Conservation (phyloP, 2,113 vertebrate species). For the Alosa alosa region DNA sequence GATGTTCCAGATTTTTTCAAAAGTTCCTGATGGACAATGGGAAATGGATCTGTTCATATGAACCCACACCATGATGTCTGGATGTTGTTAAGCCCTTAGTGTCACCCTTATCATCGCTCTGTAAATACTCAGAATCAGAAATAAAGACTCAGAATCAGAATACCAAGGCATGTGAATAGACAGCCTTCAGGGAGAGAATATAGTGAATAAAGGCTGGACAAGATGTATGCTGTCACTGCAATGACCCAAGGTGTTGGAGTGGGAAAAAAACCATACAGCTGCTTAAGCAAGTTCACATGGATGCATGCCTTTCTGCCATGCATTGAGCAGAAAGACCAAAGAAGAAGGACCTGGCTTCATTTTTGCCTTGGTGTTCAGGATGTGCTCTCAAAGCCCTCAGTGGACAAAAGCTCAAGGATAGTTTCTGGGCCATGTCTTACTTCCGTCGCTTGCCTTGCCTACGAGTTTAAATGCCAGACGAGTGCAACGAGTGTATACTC, state of each 20-base stretch:
- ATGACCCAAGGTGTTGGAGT: not conserved
- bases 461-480: too few species aligned
- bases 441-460: too few species aligned
- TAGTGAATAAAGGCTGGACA: constrained; percentile 5
- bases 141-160: not conserved
- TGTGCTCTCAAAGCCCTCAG: constrained; percentile 22
- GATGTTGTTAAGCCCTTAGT: not conserved
- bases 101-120: not conserved
- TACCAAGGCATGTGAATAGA: not conserved
- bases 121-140: not conserved
- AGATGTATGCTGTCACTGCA: not conserved
- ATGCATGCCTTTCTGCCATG: not conserved
- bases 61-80: not conserved
- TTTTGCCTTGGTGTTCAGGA: not conserved
- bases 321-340: not conserved
- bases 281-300: constrained; percentile 4
- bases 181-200: constrained; percentile 33
- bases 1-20: too few species aligned
- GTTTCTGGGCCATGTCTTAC: not conserved
- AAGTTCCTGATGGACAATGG: not conserved
- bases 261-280: not conserved
- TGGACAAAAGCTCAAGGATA: constrained; percentile 35
- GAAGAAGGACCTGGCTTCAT: not conserved
- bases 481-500: too few species aligned
- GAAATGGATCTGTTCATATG: too few species aligned